phyloP scores from a whole-genome alignment of 2,113 vertebrate genomes.

The Hemiscyllium ocellatum region DNA sequence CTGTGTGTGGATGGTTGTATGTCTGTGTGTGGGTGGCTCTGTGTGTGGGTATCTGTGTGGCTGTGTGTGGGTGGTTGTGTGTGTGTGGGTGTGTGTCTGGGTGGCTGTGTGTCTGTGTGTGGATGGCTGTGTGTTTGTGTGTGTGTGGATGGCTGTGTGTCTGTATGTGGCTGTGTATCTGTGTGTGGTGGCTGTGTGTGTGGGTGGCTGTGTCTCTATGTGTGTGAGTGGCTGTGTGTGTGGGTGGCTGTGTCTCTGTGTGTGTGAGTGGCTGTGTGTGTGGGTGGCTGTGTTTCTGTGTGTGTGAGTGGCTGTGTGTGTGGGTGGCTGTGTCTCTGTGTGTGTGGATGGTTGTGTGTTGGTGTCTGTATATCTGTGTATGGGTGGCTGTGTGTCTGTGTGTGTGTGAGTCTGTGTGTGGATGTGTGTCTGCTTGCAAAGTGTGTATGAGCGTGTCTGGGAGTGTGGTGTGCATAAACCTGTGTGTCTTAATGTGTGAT shows the following conservation, averaged over 20 bases:
- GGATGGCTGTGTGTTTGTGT: not conserved
- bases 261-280: too few relatives aligned
- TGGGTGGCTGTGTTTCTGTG: too few relatives aligned
- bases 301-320: not conserved
- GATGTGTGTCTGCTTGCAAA: not conserved
- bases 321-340: not conserved
- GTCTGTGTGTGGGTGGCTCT: too few relatives aligned
- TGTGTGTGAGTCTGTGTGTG: not conserved
- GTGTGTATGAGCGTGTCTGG: not conserved
- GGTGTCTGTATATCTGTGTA: not conserved
- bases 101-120: not conserved
- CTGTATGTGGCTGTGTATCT: too few relatives aligned
- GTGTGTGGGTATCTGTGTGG: too few relatives aligned
- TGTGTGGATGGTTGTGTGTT: not conserved
- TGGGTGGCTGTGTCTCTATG: not conserved
- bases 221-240: not conserved
- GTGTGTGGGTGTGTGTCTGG: too few relatives aligned
- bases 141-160: not conserved
- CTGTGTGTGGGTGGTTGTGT: not conserved
- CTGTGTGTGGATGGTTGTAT: too few relatives aligned
- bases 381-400: not conserved
- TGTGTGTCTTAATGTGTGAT: too few relatives aligned
- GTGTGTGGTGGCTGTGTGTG: not conserved
- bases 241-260: not conserved
- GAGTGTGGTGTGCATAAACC: not conserved